These are phyloP conservation scores for Neomonachus schauinslandi DNA, from an alignment of 2,113 vertebrate species.

Conservation along the genomic window DNA sequence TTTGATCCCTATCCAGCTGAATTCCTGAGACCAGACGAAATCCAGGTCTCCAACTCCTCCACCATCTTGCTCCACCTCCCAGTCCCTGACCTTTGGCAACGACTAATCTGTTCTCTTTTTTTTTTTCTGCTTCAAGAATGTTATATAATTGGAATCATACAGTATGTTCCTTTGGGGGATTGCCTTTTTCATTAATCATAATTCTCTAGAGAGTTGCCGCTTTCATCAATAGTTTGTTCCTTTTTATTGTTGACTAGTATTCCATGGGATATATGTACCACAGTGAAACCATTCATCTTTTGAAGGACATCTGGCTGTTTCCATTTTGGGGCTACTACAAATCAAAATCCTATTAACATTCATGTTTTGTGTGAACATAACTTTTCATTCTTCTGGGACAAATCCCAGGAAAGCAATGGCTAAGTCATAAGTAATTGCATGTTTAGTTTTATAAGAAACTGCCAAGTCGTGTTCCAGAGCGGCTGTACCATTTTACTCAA, in stretches of 20 bases:
- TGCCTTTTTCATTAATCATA: background rate
- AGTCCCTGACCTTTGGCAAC: background rate
- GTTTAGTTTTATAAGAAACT: slow-evolving; percentile 41
- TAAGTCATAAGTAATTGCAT: background rate
- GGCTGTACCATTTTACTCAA: background rate
- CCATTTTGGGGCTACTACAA: background rate
- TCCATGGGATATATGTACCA: background rate
- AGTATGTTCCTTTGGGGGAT: background rate
- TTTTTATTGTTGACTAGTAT: slow-evolving; percentile 16
- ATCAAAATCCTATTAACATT: background rate
- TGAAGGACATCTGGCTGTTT: background rate
- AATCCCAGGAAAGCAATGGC: background rate
- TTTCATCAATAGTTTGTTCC: background rate
- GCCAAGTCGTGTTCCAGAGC: slow-evolving; percentile 29
- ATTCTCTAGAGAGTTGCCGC: background rate
- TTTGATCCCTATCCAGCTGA: too few species aligned
- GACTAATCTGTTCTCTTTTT: background rate
- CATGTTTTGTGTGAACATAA: background rate
- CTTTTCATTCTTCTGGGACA: slow-evolving; percentile 22
- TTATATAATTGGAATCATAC: background rate
- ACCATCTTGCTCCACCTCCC: too few species aligned
- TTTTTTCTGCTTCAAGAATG: background rate
- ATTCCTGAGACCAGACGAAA: too few species aligned
- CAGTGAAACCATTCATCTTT: background rate
- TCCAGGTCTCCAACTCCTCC: too few species aligned